Conservation (phyloP, 2,797 vertebrate genomes). For the Cuculus canorus region DNA sequence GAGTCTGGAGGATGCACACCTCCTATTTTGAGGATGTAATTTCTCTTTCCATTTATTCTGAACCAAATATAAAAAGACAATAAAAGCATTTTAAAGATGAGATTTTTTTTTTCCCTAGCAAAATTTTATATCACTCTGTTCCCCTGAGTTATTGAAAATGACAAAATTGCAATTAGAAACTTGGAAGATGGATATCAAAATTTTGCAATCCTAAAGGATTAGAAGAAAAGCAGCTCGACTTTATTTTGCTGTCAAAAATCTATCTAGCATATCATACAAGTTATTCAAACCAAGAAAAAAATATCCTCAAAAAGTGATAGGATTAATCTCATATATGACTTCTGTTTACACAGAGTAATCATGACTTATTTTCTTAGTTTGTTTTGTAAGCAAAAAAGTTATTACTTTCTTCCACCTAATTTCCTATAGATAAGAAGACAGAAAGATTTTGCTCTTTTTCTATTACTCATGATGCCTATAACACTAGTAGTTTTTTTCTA, state of each 20-base stretch:
- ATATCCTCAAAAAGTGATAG: neutral
- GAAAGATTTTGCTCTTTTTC: conserved; percentile 58
- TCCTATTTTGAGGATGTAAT: neutral
- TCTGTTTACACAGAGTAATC: neutral
- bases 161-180: neutral
- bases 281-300: neutral
- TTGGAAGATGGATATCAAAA: neutral
- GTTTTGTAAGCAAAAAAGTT: conserved; percentile 14
- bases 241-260: neutral
- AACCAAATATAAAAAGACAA: neutral
- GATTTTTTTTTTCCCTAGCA: neutral
- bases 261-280: neutral
- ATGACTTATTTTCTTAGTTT: neutral
- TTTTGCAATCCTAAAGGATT: neutral
- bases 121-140: neutral
- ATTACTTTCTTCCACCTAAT: neutral
- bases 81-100: neutral
- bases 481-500: neutral
- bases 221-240: neutral
- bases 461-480: conserved; percentile 14
- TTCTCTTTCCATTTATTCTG: neutral
- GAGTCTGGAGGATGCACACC: accelerated
- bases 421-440: conserved; percentile 48
- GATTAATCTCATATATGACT: neutral
- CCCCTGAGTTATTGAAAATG: neutral